Evolutionary conservation across 2,888 invertebrate species (phyloP).

Genomic region (Noctua fimbriata): DNA sequence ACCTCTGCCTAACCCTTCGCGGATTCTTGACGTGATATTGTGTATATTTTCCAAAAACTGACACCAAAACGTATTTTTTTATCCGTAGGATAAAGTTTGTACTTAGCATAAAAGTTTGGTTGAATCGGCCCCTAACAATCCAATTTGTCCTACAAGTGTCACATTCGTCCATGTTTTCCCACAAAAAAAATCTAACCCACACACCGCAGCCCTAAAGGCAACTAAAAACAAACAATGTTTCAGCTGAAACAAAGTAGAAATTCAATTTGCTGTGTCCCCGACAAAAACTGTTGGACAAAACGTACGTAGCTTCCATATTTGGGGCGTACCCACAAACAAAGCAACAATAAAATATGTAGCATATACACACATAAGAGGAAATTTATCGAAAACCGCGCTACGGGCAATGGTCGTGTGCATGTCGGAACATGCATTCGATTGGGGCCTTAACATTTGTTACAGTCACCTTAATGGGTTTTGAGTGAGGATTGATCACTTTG

Average conservation of each 20-base stretch:
- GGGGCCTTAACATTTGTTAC: slow-evolving; percentile 70
- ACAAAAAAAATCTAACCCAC: slow-evolving; percentile 30
- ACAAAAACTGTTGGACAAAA: slow-evolving; percentile 74
- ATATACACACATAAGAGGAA: slow-evolving; percentile 66
- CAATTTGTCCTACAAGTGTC: slow-evolving; percentile 1
- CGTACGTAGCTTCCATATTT: slow-evolving; percentile 73
- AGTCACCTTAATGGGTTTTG: slow-evolving; percentile 28
- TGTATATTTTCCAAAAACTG: background rate
- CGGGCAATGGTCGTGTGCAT: slow-evolving; percentile 73
- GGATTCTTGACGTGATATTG: no score
- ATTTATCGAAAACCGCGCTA: slow-evolving; percentile 83
- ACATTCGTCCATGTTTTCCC: background rate
- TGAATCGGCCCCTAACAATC: background rate
- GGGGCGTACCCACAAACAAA: slow-evolving; percentile 76
- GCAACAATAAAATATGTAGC: slow-evolving; percentile 80
- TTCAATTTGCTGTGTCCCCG: slow-evolving; percentile 75
- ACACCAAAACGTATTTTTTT: background rate
- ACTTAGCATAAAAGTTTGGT: background rate
- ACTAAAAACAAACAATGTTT: slow-evolving; percentile 61
- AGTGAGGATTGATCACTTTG: slow-evolving; percentile 17
- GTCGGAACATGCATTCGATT: slow-evolving; percentile 75
- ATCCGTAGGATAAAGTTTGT: background rate
- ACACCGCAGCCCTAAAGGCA: slow-evolving; percentile 52
- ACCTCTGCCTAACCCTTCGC: no score
- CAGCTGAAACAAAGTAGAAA: slow-evolving; percentile 72